These are phyloP conservation scores for Eulemur coronatus DNA, from an alignment of 2,797 vertebrate species.

Conservation along the genomic window DNA sequence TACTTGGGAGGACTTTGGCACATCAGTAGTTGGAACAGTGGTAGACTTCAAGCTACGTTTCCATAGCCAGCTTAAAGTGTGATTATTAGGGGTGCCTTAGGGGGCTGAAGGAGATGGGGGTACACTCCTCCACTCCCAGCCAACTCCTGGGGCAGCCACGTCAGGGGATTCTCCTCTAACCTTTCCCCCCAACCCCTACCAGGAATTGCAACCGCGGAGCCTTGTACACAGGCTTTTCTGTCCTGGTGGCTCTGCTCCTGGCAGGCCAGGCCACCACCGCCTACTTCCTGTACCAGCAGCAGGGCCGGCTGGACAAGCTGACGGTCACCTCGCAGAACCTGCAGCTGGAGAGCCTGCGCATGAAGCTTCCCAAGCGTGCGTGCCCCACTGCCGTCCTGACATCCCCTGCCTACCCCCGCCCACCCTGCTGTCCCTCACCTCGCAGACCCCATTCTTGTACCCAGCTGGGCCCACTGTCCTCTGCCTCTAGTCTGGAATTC, in stretches of 20 bases:
- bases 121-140: background rate
- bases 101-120: too few species aligned
- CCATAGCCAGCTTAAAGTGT: background rate
- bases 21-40: background rate
- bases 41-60: background rate
- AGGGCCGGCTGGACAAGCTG: constrained; percentile 88
- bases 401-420: fast-evolving
- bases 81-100: background rate
- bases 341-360: constrained; percentile 84
- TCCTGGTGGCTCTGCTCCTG: constrained; percentile 92
- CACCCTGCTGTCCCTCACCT: background rate
- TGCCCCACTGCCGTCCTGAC: fast-evolving
- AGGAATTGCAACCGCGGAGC: constrained; percentile 82
- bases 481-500: background rate
- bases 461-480: background rate
- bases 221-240: constrained; percentile 87
- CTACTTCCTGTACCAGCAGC: constrained; percentile 91
- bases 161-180: background rate
- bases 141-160: background rate
- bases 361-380: constrained; percentile 84
- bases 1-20: background rate
- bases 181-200: background rate
- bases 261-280: constrained; percentile 92
- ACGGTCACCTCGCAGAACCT: constrained; percentile 85
- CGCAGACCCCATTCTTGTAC: background rate